phyloP scores from a whole-genome alignment of 1,140 invertebrate species.

The Cherax quadricarinatus region DNA sequence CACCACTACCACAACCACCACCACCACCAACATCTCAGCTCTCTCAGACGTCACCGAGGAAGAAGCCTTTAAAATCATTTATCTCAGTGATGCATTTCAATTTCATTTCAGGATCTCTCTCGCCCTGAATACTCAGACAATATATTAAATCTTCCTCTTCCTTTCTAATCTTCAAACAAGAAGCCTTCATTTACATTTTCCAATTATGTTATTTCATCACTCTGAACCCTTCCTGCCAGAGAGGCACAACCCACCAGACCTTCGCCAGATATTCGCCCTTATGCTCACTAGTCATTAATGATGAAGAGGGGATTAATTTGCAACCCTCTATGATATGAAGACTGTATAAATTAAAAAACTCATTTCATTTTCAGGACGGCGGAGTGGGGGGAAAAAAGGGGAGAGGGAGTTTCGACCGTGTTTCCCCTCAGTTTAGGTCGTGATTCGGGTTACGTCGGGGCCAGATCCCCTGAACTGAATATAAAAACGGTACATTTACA shows the following conservation, averaged over 20 bases:
- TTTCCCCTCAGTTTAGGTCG: constrained; percentile 1
- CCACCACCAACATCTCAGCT: neutral
- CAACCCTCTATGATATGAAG: constrained; percentile 73
- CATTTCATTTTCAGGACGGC: constrained; percentile 68
- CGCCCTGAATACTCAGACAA: constrained; percentile 70
- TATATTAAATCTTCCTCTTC: constrained; percentile 72
- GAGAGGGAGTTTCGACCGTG: constrained; percentile 34
- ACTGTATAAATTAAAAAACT: constrained; percentile 73
- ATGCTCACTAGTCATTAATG: constrained; percentile 62
- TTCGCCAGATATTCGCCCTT: constrained; percentile 30
- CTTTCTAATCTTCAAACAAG: constrained; percentile 73
- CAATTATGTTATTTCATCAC: constrained; percentile 73
- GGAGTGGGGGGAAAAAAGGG: constrained; percentile 18
- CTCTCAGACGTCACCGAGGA: neutral
- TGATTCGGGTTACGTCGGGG: neutral
- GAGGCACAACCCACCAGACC: constrained; percentile 49
- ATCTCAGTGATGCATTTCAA: constrained; percentile 71
- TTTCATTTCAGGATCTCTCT: constrained; percentile 67
- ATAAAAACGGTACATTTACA: constrained; percentile 71
- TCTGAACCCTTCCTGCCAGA: constrained; percentile 34
- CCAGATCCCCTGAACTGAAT: constrained; percentile 34
- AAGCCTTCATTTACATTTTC: constrained; percentile 72
- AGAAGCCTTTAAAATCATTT: constrained; percentile 66
- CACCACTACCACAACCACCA: neutral
- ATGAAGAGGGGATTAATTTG: constrained; percentile 72